Conservation (phyloP, 2,888 invertebrate species). For the Eurytoma adleriae region DNA sequence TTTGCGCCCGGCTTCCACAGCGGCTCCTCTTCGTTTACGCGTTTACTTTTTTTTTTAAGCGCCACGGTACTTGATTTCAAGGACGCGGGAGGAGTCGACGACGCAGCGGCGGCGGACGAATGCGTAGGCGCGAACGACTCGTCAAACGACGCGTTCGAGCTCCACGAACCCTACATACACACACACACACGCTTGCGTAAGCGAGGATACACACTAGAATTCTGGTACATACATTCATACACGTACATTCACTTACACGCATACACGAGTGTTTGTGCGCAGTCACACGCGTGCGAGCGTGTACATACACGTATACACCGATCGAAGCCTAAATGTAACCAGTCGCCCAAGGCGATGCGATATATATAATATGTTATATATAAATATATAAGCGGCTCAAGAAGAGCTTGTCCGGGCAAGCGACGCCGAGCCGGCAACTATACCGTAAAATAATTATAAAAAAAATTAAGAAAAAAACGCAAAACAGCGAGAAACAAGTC, state of each 20-base stretch:
- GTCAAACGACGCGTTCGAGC: constrained; percentile 48
- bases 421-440: constrained; percentile 20
- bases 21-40: background rate
- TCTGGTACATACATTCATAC: background rate
- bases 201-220: background rate
- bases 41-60: background rate
- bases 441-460: constrained; percentile 11
- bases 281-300: background rate
- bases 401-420: constrained; percentile 13
- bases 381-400: constrained; percentile 20
- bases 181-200: background rate
- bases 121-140: constrained; percentile 43
- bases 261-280: background rate
- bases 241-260: background rate
- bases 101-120: background rate
- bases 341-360: constrained; percentile 52
- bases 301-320: constrained; percentile 20
- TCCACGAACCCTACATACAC: background rate
- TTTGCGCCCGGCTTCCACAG: background rate
- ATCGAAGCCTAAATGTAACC: constrained; percentile 54
- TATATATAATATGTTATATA: constrained; percentile 41
- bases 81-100: background rate
- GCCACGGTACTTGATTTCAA: background rate
- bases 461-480: background rate
- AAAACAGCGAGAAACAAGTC: background rate